These are phyloP conservation scores for Plutomurus gul DNA, from an alignment of 1,140 invertebrate species.

Conservation along the genomic window DNA sequence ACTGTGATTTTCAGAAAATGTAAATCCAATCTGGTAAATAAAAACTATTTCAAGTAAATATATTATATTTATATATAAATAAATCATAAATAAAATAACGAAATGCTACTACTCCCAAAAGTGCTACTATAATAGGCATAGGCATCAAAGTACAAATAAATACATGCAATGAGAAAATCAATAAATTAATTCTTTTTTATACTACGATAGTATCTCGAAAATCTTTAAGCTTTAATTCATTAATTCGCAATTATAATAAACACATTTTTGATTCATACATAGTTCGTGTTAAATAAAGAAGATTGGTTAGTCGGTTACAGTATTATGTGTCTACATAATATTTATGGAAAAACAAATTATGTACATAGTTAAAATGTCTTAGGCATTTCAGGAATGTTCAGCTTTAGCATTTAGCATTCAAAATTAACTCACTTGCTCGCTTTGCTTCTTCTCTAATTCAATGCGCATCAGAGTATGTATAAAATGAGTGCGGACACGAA, in stretches of 20 bases:
- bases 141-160: too few species aligned
- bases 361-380: neutral
- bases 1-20: neutral
- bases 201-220: neutral
- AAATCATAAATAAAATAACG: too few species aligned
- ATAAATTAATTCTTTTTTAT: neutral
- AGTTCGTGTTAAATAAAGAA: too few species aligned
- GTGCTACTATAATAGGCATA: too few species aligned
- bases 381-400: neutral
- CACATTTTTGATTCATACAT: too few species aligned
- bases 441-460: constrained; percentile 83
- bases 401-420: neutral
- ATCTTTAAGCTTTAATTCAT: constrained; percentile 17
- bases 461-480: constrained; percentile 95
- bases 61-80: neutral
- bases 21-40: neutral
- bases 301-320: neutral
- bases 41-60: neutral
- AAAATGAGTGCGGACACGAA: constrained; percentile 94
- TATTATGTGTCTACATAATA: neutral
- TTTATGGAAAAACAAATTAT: neutral
- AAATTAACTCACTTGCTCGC: constrained; percentile 52
- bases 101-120: too few species aligned
- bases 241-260: too few species aligned
- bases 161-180: constrained; percentile 9